These are phyloP conservation scores for Phenganax subtilis DNA, from an alignment of 92 coral and sea anemone species.

Conservation along the genomic window DNA sequence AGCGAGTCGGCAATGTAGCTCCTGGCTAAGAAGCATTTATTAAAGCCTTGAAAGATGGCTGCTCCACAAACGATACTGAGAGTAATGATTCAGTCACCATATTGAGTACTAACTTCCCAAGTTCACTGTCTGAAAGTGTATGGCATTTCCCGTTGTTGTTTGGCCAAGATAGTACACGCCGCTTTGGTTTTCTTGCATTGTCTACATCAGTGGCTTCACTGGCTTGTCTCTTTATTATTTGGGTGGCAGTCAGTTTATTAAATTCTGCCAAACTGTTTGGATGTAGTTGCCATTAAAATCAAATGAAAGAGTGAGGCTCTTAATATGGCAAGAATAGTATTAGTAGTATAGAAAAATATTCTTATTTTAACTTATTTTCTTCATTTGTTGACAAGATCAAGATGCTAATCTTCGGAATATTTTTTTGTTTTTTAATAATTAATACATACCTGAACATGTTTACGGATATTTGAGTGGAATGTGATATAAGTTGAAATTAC, in stretches of 20 bases:
- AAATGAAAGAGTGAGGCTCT: neutral
- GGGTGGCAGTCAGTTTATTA: neutral
- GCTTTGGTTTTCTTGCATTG: neutral
- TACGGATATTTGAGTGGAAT: too few relatives aligned
- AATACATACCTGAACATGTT: too few relatives aligned
- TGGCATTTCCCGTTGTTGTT: neutral
- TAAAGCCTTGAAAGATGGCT: neutral
- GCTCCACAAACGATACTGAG: neutral
- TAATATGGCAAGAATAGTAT: neutral
- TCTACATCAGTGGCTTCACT: too few relatives aligned
- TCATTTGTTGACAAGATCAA: too few relatives aligned
- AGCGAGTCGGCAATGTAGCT: neutral
- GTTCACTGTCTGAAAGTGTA: neutral
- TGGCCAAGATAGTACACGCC: neutral
- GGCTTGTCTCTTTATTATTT: neutral
- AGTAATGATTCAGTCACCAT: neutral
- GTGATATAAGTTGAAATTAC: too few relatives aligned
- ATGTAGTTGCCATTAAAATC: neutral
- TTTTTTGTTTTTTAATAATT: too few relatives aligned
- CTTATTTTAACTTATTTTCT: neutral
- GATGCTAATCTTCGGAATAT: too few relatives aligned
- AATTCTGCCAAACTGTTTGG: neutral
- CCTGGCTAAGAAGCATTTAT: neutral
- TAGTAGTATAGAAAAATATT: neutral
- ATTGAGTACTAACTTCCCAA: neutral